phyloP scores from a whole-genome alignment of 2,888 invertebrate genomes.

The Congeria kusceri region DNA sequence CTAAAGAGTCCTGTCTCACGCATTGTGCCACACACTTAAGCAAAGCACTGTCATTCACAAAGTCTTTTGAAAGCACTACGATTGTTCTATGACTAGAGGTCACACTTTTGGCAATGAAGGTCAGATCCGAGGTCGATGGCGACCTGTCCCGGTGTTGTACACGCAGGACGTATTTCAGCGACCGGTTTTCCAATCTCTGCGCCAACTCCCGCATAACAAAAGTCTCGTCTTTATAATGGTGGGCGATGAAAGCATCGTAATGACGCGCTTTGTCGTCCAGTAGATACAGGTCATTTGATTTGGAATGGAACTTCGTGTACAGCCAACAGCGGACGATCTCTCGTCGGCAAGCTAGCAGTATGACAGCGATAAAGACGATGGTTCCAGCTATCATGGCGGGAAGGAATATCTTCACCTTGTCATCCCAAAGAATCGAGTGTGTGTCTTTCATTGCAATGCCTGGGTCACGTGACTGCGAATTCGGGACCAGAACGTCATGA shows the following conservation, averaged over 20 bases:
- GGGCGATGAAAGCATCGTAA: slow-evolving; percentile 96
- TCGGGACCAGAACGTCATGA: too few relatives aligned
- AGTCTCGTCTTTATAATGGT: slow-evolving; percentile 91
- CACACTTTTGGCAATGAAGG: slow-evolving; percentile 94
- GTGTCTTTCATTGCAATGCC: background rate
- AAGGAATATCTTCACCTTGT: slow-evolving; percentile 43
- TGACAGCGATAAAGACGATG: slow-evolving; percentile 60
- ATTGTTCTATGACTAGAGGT: slow-evolving; percentile 94
- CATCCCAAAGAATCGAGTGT: background rate
- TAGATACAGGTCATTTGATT: slow-evolving; percentile 32
- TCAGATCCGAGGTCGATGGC: slow-evolving; percentile 88
- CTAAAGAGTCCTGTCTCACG: slow-evolving; percentile 48
- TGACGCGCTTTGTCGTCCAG: slow-evolving; percentile 57
- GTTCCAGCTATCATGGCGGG: slow-evolving; percentile 54
- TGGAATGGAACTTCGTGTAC: slow-evolving; percentile 47
- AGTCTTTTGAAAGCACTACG: slow-evolving; percentile 94
- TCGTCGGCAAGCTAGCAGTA: slow-evolving; percentile 46
- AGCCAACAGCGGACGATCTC: slow-evolving; percentile 50
- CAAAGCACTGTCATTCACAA: slow-evolving; percentile 95
- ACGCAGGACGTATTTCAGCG: slow-evolving; percentile 88
- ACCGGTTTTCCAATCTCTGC: slow-evolving; percentile 92
- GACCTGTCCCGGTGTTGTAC: slow-evolving; percentile 78
- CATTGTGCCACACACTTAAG: slow-evolving; percentile 91
- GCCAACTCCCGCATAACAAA: slow-evolving; percentile 94
- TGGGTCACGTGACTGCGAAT: background rate